phyloP scores from a whole-genome alignment of 2,888 invertebrate genomes.

The Epistrophe eligans region DNA sequence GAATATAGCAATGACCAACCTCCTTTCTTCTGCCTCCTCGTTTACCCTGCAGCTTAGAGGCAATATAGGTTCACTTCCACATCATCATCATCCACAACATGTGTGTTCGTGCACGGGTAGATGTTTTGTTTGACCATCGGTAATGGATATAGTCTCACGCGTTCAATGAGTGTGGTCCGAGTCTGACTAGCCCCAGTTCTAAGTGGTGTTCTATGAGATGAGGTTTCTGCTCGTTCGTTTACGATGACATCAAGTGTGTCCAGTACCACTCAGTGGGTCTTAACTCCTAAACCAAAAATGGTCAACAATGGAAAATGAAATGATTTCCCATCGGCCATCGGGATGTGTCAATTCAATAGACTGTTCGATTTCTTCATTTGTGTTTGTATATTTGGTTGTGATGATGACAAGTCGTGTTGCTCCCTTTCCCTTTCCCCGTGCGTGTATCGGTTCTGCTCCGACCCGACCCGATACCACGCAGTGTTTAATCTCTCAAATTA shows the following conservation, averaged over 20 bases:
- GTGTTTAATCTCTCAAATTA: constrained; percentile 53
- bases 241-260: constrained; percentile 73
- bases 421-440: background rate
- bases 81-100: constrained; percentile 1
- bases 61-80: background rate
- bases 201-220: constrained; percentile 67
- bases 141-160: constrained; percentile 72
- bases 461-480: constrained; percentile 28
- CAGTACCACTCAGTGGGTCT: constrained; percentile 16
- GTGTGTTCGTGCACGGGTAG: constrained; percentile 36
- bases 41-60: background rate
- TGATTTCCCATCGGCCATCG: constrained; percentile 65
- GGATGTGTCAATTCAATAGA: constrained; percentile 71
- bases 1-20: constrained; percentile 64
- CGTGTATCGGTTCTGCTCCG: background rate
- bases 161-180: constrained; percentile 71
- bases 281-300: constrained; percentile 50
- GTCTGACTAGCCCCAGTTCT: constrained; percentile 47
- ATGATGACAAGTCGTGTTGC: constrained; percentile 47
- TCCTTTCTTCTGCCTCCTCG: constrained; percentile 13
- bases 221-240: constrained; percentile 40
- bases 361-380: constrained; percentile 64
- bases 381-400: constrained; percentile 11
- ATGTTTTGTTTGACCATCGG: constrained; percentile 69
- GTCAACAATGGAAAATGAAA: constrained; percentile 68